A percentile compares a stretch with the other conserved stretches of the same genome.
phyloP scores from a whole-genome alignment of 2,888 invertebrate genomes.

The Lasioglossum calceatum region DNA sequence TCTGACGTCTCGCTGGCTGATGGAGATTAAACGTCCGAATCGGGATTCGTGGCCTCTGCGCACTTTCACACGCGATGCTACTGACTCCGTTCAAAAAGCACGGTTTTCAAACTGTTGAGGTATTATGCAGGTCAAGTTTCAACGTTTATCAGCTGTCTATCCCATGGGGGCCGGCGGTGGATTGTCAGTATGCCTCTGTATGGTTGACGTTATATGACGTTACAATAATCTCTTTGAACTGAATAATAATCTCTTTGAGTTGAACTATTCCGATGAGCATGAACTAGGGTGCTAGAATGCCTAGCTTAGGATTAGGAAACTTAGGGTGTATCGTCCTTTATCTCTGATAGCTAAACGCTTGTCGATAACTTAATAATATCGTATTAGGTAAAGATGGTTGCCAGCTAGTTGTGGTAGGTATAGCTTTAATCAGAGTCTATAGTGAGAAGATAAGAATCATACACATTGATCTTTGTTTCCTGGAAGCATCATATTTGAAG shows the following conservation, averaged over 20 bases:
- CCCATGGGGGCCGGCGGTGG: background rate
- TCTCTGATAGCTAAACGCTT: background rate
- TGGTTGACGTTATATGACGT: background rate
- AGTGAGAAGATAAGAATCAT: background rate
- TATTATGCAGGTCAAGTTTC: background rate
- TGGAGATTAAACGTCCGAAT: slow-evolving; percentile 24
- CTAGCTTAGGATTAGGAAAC: background rate
- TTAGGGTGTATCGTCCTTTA: background rate
- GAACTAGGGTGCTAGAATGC: background rate
- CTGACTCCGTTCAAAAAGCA: background rate
- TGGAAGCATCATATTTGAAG: background rate
- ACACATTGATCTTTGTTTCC: background rate
- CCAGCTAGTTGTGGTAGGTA: background rate
- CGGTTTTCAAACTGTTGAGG: background rate
- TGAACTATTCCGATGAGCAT: too few relatives aligned
- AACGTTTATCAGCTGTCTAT: background rate
- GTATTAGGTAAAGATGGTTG: background rate
- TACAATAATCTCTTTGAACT: background rate
- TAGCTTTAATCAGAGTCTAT: background rate
- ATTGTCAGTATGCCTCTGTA: background rate
- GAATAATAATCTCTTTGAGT: too few relatives aligned
- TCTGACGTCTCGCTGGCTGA: slow-evolving; percentile 30
- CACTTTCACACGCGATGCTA: slow-evolving; percentile 4
- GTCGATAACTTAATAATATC: background rate
- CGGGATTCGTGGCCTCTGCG: slow-evolving; percentile 7